These are phyloP conservation scores for Linnaemya tessellans DNA, from an alignment of 2,888 invertebrate species.

Conservation along the genomic window DNA sequence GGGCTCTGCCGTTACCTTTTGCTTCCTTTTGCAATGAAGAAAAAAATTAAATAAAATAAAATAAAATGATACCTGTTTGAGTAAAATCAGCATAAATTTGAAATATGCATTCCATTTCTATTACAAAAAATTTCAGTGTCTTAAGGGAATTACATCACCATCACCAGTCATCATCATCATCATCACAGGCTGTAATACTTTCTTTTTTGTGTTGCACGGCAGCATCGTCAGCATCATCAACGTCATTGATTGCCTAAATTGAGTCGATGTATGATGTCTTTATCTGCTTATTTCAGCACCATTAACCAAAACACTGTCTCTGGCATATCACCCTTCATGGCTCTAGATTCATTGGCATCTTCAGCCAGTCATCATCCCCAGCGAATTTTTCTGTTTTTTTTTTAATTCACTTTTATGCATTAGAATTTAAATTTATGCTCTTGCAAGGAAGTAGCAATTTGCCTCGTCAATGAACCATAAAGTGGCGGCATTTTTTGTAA, in stretches of 20 bases:
- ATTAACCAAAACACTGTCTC: slow-evolving; percentile 64
- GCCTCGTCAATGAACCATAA: slow-evolving; percentile 80
- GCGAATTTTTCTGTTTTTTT: slow-evolving; percentile 69
- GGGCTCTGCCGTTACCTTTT: slow-evolving; percentile 38
- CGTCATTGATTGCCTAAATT: slow-evolving; percentile 42
- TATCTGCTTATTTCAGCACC: slow-evolving; percentile 69
- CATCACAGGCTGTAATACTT: slow-evolving; percentile 4
- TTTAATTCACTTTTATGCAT: slow-evolving; percentile 51
- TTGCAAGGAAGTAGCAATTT: slow-evolving; percentile 80
- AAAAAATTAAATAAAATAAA: no score
- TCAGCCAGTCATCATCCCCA: slow-evolving; percentile 72
- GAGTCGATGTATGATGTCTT: slow-evolving; percentile 60
- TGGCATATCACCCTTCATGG: slow-evolving; percentile 43
- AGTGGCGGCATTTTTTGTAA: slow-evolving; percentile 70
- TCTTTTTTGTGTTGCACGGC: slow-evolving; percentile 26
- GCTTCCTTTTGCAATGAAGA: background rate
- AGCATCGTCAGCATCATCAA: slow-evolving; percentile 21
- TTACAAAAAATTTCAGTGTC: slow-evolving; percentile 61
- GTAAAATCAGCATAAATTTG: slow-evolving; percentile 63
- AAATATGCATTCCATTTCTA: slow-evolving; percentile 23
- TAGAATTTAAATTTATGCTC: slow-evolving; percentile 72
- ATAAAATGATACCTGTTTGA: slow-evolving; percentile 49
- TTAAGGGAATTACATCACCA: slow-evolving; percentile 68
- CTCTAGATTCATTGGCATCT: slow-evolving; percentile 7
- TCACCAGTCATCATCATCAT: slow-evolving; percentile 9